Evolutionary conservation across 2,797 vertebrate species (phyloP), one percentile per base, ranked within the genome.

Genomic region (Amblyraja radiata): DNA sequence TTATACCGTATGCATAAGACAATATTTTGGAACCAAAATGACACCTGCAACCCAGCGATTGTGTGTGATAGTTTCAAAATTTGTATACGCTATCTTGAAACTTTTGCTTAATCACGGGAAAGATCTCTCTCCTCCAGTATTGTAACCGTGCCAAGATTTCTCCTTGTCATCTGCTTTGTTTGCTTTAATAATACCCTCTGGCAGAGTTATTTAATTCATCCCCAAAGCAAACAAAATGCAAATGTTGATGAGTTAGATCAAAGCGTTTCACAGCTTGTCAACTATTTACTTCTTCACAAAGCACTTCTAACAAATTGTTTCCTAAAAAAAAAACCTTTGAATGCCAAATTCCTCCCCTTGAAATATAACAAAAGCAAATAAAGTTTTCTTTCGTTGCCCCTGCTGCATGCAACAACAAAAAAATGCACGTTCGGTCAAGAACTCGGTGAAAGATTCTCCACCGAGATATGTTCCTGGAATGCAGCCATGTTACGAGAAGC

Each of bases 181-280:
- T 88, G 61, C 84, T 68, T 88, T 68, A 68, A 88, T 32, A 68
- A 88, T 21, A 88, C n/a, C 63, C 61, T 88, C 84, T 88, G 84
- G 84, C 84, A 36, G 63, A 88, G 21, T 88, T 36, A 88, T 88
- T 88, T 88, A 88, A 88, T 63, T 88, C 14, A 28, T 88, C 63
- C 84, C 63, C 16, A 68, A 68, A 88, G 63, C 14, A 88, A 88
- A 88, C n/a, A 36, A 88, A 88, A 88, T 88, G 84, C 61, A 88
- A 65, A 86, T 86, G 83, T 86, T 63, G 58, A 65, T 86, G 83
- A 86, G n/a, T 86, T 65, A 65, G 83, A 86, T 86, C 83, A 86
- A 84, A 86, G 61, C 83, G n/a, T 0, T 58, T 32, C 58, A 65
- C 83, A 86, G 83, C 58, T 32, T 86, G 83, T 86, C 61, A 63